A percentile compares a stretch with the other conserved stretches of the same genome.
Evolutionary conservation across 2,888 invertebrate genomes (phyloP).

Genomic region (Acrobasis repandana): DNA sequence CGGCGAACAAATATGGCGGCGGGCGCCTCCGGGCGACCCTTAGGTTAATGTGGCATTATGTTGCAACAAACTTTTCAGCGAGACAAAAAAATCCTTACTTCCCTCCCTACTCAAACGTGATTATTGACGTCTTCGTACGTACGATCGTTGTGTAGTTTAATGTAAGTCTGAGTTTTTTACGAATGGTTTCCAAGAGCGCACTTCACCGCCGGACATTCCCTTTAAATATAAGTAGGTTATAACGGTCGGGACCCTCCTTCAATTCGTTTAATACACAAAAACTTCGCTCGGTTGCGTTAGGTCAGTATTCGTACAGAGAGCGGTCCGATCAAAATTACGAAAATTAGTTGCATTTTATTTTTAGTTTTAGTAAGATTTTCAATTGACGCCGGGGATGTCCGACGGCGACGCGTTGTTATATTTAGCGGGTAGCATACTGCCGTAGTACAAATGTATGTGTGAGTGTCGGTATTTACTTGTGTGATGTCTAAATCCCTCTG

Average conservation of each 20-base stretch:
- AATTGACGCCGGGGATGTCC: constrained; percentile 57
- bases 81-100: constrained; percentile 48
- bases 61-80: constrained; percentile 77
- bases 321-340: constrained; percentile 54
- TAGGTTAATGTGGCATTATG: constrained; percentile 74
- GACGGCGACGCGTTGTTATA: constrained; percentile 50
- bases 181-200: constrained; percentile 41
- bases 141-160: constrained; percentile 56
- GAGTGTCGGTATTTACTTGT: constrained; percentile 49
- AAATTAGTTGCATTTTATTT: constrained; percentile 64
- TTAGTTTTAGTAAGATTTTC: constrained; percentile 57
- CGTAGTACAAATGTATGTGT: constrained; percentile 78
- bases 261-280: constrained; percentile 48
- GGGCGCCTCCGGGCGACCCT: constrained; percentile 41
- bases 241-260: constrained; percentile 45
- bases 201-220: constrained; percentile 54
- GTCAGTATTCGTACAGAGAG: constrained; percentile 58
- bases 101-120: constrained; percentile 32
- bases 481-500: constrained; percentile 28
- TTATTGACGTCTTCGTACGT: constrained; percentile 43
- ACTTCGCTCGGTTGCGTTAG: constrained; percentile 39
- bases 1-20: constrained; percentile 61
- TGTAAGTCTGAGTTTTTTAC: constrained; percentile 54
- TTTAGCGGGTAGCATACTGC: constrained; percentile 74
- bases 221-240: constrained; percentile 67